These are phyloP conservation scores for Sebastes iracundus DNA, from an alignment of 2,797 vertebrate genomes.

Conservation along the genomic window DNA sequence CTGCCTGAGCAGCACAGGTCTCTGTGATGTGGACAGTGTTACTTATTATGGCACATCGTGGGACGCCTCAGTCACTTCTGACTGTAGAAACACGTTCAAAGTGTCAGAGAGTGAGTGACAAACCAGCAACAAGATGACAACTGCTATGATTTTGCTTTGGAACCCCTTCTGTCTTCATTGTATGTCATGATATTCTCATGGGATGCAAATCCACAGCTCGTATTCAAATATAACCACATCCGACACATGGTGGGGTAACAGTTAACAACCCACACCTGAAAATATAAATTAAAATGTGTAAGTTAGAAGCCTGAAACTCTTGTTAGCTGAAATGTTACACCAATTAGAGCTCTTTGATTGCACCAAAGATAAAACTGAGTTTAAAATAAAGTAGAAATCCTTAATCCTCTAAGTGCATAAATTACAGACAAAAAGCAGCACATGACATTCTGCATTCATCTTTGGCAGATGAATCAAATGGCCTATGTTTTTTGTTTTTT, in stretches of 20 bases:
- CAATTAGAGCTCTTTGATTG: not conserved
- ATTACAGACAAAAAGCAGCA: not conserved
- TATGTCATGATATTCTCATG: constrained; percentile 10
- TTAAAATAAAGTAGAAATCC: not conserved
- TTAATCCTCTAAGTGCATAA: not conserved
- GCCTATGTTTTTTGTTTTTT: not conserved
- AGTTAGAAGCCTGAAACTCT: not conserved
- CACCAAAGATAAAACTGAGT: not conserved
- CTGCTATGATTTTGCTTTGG: not conserved
- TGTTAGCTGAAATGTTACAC: not conserved
- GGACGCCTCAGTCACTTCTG: constrained; percentile 46
- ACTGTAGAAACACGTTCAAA: constrained; percentile 1
- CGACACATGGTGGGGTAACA: constrained; percentile 21
- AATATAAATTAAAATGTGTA: constrained; percentile 15
- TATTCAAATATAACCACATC: constrained; percentile 43
- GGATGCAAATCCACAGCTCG: constrained; percentile 8
- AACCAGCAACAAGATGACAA: not conserved
- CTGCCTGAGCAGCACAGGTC: constrained; percentile 41
- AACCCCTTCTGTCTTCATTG: not conserved
- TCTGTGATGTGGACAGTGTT: constrained; percentile 73
- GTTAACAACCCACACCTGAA: constrained; percentile 21
- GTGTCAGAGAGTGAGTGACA: not conserved
- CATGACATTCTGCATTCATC: not conserved
- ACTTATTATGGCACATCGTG: constrained; percentile 49
- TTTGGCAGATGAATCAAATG: not conserved